Percentiles rank a stretch among this genome's conserved stretches.
Conservation (phyloP, 2,113 vertebrate genomes). For the Equus przewalskii region DNA sequence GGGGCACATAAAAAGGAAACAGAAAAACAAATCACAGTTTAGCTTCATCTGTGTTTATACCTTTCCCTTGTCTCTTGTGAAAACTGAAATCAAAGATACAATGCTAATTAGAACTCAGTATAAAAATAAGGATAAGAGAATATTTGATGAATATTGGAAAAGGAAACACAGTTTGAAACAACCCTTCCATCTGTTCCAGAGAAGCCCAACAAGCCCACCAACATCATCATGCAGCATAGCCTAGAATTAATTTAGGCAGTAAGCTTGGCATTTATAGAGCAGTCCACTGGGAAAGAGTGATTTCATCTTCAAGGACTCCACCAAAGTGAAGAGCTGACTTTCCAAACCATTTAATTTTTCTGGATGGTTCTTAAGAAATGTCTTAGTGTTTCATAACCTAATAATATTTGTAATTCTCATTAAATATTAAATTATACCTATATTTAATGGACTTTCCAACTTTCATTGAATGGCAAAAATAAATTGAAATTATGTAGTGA, state of each 20-base stretch:
- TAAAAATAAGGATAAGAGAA: background rate
- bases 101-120: background rate
- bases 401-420: background rate
- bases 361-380: background rate
- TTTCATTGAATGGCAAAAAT: background rate
- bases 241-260: background rate
- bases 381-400: background rate
- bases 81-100: conserved; percentile 37
- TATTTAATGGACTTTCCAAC: background rate
- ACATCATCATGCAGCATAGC: background rate
- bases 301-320: background rate
- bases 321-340: background rate
- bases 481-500: background rate
- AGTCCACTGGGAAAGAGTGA: background rate
- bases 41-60: background rate
- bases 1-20: background rate
- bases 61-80: background rate
- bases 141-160: background rate
- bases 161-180: conserved; percentile 23
- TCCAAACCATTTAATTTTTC: conserved; percentile 27
- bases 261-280: background rate
- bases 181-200: background rate
- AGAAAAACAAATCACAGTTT: background rate
- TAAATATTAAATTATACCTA: background rate
- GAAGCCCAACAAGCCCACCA: background rate